Percentiles rank a stretch among this genome's conserved stretches.
These are phyloP conservation scores for Pseudorectes ferrugineus DNA, from an alignment of 2,113 vertebrate genomes.

Conservation along the genomic window DNA sequence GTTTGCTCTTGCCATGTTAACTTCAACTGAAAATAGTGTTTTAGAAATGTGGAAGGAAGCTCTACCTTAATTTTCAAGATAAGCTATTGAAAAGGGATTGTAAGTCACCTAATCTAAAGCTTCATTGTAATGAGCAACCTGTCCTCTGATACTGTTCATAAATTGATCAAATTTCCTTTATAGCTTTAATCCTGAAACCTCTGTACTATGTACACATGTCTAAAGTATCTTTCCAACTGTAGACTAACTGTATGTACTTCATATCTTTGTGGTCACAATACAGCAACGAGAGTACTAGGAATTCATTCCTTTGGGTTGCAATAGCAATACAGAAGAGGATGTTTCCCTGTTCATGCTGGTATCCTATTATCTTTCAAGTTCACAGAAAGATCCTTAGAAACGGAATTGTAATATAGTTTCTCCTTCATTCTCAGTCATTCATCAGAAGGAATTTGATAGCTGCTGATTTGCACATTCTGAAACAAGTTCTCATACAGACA, in stretches of 20 bases:
- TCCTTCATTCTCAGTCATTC: not conserved
- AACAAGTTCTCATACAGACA: not conserved
- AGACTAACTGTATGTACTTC: not conserved
- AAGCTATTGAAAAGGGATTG: not conserved
- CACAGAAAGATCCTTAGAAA: not conserved
- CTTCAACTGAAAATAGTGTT: not conserved
- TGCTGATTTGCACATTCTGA: not conserved
- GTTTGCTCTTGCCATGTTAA: constrained; percentile 18
- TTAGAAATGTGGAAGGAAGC: not conserved
- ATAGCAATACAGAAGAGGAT: not conserved
- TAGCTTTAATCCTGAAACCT: not conserved
- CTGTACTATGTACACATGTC: not conserved
- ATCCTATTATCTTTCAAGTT: not conserved
- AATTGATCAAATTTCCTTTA: not conserved
- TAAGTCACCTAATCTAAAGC: not conserved
- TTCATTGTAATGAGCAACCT: not conserved
- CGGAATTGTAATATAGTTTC: not conserved
- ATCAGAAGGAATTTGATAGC: not conserved
- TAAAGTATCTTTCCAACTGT: not conserved
- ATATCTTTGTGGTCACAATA: not conserved
- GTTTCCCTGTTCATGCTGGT: not conserved
- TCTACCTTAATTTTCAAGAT: constrained; percentile 6
- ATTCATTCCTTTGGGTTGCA: not conserved
- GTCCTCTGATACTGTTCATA: not conserved
- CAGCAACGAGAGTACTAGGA: not conserved